phyloP scores from a whole-genome alignment of 2,113 vertebrate species.

The Sakesphorus luctuosus region DNA sequence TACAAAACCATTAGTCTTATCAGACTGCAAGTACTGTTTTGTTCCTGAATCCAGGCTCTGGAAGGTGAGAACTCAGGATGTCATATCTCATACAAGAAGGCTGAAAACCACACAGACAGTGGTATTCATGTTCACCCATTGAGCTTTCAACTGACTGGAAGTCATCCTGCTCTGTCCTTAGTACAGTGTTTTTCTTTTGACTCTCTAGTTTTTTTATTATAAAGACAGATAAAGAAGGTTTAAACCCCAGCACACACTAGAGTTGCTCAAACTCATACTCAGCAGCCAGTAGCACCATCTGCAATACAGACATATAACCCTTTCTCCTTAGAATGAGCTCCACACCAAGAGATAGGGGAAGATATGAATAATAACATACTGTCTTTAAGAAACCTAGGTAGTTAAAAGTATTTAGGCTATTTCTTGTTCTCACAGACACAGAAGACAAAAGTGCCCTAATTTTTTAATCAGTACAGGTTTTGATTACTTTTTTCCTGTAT shows the following conservation, averaged over 20 bases:
- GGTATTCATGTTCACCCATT: neutral
- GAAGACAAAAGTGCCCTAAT: neutral
- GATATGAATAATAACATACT: neutral
- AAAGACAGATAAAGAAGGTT: neutral
- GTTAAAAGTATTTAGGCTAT: neutral
- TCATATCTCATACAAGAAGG: neutral
- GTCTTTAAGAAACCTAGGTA: neutral
- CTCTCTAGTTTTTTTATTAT: neutral
- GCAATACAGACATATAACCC: neutral
- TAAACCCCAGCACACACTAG: neutral
- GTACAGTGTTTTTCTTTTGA: neutral
- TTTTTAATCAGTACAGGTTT: neutral
- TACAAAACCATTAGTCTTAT: neutral
- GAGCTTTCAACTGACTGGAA: neutral
- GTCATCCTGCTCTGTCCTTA: neutral
- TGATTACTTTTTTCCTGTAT: neutral
- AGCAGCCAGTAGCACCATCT: neutral
- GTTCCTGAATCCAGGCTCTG: neutral
- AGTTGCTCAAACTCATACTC: neutral
- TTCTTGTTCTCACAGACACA: neutral
- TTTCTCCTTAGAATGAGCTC: neutral
- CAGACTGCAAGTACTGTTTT: neutral
- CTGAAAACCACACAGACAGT: neutral
- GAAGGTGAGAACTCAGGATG: neutral
- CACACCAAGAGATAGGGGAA: neutral